Evolutionary conservation across 1,140 invertebrate genomes (phyloP), one percentile per base, ranked within the genome.

Genomic region (Piezodorus guildinii): DNA sequence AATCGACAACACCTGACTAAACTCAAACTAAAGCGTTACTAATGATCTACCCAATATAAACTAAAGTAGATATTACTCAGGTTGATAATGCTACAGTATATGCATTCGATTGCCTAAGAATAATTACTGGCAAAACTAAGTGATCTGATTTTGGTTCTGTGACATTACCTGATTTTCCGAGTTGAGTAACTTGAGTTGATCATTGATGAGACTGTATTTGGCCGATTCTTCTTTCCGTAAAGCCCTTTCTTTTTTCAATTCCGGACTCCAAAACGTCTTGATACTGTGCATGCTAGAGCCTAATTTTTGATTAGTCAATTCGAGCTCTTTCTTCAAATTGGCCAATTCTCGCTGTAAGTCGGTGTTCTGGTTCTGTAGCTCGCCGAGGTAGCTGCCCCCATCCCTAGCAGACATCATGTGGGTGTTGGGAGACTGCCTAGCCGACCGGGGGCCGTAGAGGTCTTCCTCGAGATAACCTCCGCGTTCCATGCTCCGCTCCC

Each of bases 261-360:
- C 96, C 0, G 96, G 96, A 75, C 93, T 96, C 96, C 96, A 99
- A 78, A 99, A 98, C 14, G 95, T 98, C 78, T 99, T 99, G 73
- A 99, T 98, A 76, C 91, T 95, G 77, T 98, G 95, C 95, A 98
- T 98, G 71, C 90, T 94, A 72, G 95, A 97, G 72, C 93, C 94
- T 66, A 99, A 80, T 76, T 98, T 98, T 77, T 98, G 94, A 77
- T 97, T 97, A 64, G 94, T 96, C 67, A 95, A 79, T 77, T 98
- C 94, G 68, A 98, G 81, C 73, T 98, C 96, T 72, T 95, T 91
- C 76, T 97, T 96, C 49, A 98, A 80, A 74, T 91, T 92, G n/a
- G 87, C 89, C 72, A 97, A 84, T 76, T 98, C 95, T n/a, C 90
- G 82, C 73, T 97, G 94, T 65, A 97, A 80, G 74, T 98, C 94